These are phyloP conservation scores for Fregata magnificens DNA, from an alignment of 2,113 vertebrate species.

Conservation along the genomic window DNA sequence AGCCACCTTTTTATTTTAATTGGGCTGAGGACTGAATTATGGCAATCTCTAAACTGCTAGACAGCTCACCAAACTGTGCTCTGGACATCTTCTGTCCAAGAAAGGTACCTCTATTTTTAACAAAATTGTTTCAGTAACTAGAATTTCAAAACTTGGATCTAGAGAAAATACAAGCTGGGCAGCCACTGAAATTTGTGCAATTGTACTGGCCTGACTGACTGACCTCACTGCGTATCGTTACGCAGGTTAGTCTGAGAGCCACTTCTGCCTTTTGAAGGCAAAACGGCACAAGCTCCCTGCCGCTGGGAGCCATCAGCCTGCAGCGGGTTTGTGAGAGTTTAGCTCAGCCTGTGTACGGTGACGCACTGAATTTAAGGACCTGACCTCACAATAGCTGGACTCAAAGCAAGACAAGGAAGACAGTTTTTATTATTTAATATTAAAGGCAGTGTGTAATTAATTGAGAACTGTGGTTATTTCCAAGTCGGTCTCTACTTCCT, in stretches of 20 bases:
- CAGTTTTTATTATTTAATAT: not conserved
- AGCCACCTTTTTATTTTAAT: not conserved
- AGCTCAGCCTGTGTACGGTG: not conserved
- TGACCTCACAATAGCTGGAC: not conserved
- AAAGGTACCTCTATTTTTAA: not conserved
- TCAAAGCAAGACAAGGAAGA: not conserved
- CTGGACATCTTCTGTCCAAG: not conserved
- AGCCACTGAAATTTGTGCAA: not conserved
- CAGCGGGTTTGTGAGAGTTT: not conserved
- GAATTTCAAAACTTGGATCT: not conserved
- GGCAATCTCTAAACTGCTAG: not conserved
- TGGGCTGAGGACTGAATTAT: not conserved
- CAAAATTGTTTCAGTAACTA: not conserved
- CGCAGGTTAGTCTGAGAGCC: not conserved
- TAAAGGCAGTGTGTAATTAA: not conserved
- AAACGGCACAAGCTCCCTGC: not conserved
- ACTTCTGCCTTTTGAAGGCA: not conserved
- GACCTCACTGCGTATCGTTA: not conserved
- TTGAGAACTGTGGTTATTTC: not conserved
- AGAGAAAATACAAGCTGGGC: not conserved
- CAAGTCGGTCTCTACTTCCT: not conserved
- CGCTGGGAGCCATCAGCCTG: not conserved
- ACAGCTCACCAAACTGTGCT: not conserved
- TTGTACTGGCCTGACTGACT: not conserved
- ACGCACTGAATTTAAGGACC: not conserved